Percentiles rank a stretch among this genome's conserved stretches.
Evolutionary conservation across 2,888 invertebrate species (phyloP).

Genomic region (Elysia crispata): DNA sequence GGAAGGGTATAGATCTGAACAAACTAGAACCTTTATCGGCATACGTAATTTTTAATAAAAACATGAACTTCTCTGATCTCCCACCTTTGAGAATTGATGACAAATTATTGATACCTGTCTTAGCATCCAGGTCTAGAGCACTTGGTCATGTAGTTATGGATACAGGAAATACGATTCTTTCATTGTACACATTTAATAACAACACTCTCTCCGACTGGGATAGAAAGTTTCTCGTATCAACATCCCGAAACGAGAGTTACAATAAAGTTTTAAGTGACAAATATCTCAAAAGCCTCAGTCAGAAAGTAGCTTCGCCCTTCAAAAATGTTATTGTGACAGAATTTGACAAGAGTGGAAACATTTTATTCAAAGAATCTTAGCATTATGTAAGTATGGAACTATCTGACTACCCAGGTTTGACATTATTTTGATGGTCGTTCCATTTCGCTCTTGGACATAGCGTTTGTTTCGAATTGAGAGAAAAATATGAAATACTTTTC

Average conservation of each 20-base stretch:
- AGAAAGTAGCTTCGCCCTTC: no score
- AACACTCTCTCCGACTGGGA: constrained; percentile 24
- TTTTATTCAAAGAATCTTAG: constrained; percentile 1
- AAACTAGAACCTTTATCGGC: background rate
- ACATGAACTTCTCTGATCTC: constrained; percentile 5
- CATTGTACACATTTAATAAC: constrained; percentile 1
- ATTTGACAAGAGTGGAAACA: no score
- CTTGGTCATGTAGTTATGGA: constrained; percentile 32
- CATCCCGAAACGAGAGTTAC: constrained; percentile 26
- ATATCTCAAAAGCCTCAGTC: constrained; percentile 6
- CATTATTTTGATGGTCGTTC: no score
- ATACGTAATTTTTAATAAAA: constrained; percentile 14
- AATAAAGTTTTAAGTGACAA: constrained; percentile 24
- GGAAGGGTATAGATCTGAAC: no score
- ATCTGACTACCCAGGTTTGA: no score
- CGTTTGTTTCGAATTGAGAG: no score
- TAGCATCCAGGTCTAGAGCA: constrained; percentile 31
- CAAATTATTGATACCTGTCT: constrained; percentile 12
- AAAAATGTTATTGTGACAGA: no score
- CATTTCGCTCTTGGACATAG: no score
- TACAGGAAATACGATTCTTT: background rate
- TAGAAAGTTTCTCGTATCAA: background rate
- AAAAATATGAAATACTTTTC: no score
- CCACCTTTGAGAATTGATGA: constrained; percentile 33
- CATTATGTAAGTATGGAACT: background rate